A percentile compares a stretch with the other conserved stretches of the same genome.
phyloP scores from a whole-genome alignment of 1,140 invertebrate genomes.

The Zeugodacus cucurbitae region DNA sequence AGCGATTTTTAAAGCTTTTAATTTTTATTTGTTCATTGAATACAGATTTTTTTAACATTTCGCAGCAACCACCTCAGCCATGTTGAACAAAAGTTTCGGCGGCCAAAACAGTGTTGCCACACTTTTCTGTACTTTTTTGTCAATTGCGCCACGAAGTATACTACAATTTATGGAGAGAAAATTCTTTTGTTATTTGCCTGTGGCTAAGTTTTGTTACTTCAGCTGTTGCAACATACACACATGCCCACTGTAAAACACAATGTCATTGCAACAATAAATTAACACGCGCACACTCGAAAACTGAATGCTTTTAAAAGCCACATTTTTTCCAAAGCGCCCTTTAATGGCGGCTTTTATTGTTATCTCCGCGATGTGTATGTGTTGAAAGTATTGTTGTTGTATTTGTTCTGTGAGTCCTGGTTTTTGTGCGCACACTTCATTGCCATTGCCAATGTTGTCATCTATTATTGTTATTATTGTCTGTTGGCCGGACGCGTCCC shows the following conservation, averaged over 20 bases:
- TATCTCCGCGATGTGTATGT: not conserved
- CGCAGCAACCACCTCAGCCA: too few species aligned
- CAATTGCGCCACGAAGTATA: not conserved
- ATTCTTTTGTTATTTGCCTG: not conserved
- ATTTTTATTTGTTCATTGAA: too few species aligned
- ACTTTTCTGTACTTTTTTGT: not conserved
- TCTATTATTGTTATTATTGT: slow-evolving; percentile 33
- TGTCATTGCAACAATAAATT: slow-evolving; percentile 29
- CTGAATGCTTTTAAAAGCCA: slow-evolving; percentile 20
- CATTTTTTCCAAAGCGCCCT: slow-evolving; percentile 1
- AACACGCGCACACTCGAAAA: not conserved
- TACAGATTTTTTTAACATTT: too few species aligned
- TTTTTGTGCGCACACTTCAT: not conserved
- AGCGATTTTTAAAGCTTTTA: too few species aligned
- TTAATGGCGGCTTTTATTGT: slow-evolving; percentile 18
- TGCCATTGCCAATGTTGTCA: not conserved
- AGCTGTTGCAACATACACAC: not conserved
- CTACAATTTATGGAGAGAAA: not conserved
- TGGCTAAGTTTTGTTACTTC: not conserved
- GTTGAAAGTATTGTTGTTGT: not conserved
- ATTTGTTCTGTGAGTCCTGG: not conserved
- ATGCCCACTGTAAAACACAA: not conserved
- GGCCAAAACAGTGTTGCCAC: not conserved
- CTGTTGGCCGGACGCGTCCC: not conserved
- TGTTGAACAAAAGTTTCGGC: too few species aligned